A percentile compares a stretch with the other conserved stretches of the same genome.
phyloP scores from a whole-genome alignment of 2,797 vertebrate genomes.

The Spinus pinus region DNA sequence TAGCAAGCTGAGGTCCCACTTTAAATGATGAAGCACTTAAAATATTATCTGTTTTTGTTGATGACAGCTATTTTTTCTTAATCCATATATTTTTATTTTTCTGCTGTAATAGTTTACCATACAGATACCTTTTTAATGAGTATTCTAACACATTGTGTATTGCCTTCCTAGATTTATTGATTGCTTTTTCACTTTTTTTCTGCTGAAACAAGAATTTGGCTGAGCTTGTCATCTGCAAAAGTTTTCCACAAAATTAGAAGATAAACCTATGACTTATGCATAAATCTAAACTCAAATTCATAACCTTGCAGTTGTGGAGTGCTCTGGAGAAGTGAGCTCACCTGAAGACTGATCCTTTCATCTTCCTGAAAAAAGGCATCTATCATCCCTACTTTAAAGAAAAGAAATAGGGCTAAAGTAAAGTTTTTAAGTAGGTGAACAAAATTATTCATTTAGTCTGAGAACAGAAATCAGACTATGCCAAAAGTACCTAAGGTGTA shows the following conservation, averaged over 20 bases:
- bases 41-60: not conserved
- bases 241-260: not conserved
- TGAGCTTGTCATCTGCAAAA: not conserved
- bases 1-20: not conserved
- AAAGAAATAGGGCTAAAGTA: not conserved
- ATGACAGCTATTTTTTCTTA: not conserved
- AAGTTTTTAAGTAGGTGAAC: not conserved
- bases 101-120: not conserved
- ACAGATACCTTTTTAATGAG: not conserved
- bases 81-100: not conserved
- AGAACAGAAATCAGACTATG: not conserved
- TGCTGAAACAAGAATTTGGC: not conserved
- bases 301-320: not conserved
- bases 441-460: not conserved
- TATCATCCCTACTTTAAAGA: not conserved
- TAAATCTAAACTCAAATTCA: not conserved
- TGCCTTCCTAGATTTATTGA: not conserved
- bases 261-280: not conserved
- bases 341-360: not conserved
- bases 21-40: not conserved
- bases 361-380: not conserved
- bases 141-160: not conserved
- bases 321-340: not conserved
- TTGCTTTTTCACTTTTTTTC: not conserved
- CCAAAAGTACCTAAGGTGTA: not conserved